Conservation (phyloP, 2,113 vertebrate genomes). For the Hippotragus niger region DNA sequence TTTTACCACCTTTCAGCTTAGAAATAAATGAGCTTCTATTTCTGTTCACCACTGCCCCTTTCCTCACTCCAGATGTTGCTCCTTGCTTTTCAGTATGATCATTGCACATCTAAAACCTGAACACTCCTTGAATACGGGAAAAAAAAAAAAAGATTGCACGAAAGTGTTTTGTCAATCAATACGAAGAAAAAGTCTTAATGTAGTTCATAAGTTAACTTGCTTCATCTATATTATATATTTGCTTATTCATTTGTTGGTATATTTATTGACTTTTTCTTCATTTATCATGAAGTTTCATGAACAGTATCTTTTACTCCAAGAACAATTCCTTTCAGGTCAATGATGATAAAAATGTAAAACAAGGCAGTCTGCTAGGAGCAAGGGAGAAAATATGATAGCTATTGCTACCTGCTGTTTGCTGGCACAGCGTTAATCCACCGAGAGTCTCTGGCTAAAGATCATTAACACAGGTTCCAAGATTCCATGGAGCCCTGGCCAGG, state of each 20-base stretch:
- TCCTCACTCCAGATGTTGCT: neutral
- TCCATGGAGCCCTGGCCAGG: neutral
- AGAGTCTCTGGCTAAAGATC: neutral
- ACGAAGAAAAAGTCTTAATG: neutral
- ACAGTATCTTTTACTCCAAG: neutral
- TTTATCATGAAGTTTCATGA: neutral
- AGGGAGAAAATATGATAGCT: neutral
- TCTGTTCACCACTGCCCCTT: neutral
- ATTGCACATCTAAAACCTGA: conserved; percentile 22
- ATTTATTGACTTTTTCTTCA: neutral
- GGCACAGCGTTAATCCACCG: neutral
- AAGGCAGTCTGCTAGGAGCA: neutral
- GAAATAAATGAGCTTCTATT: conserved; percentile 37
- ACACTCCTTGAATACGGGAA: neutral
- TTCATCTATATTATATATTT: neutral
- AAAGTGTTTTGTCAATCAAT: neutral
- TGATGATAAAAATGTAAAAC: neutral
- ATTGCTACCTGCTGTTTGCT: neutral
- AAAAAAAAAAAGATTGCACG: neutral
- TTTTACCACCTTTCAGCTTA: neutral
- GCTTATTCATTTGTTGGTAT: neutral
- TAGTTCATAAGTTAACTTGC: neutral
- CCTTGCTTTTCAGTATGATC: neutral
- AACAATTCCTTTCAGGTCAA: neutral
- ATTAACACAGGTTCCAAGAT: neutral